phyloP scores from a whole-genome alignment of 2,797 vertebrate genomes.

The Tadarida brasiliensis region DNA sequence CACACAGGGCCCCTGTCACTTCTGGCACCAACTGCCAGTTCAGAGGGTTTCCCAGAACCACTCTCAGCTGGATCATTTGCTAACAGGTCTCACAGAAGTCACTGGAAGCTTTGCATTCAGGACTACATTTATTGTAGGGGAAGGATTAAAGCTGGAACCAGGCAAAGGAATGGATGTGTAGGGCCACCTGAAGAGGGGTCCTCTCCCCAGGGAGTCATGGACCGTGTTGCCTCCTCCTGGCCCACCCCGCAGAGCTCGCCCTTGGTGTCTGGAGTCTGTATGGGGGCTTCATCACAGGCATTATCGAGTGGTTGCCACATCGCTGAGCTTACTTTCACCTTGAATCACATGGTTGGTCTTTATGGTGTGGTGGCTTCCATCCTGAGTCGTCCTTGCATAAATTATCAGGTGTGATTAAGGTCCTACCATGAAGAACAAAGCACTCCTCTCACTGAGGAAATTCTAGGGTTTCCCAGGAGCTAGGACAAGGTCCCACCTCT shows the following conservation, averaged over 20 bases:
- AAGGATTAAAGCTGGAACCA: not conserved
- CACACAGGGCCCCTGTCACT: not conserved
- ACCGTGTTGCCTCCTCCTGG: not conserved
- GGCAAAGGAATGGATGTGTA: not conserved
- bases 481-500: not conserved
- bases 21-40: not conserved
- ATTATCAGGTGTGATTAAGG: not conserved
- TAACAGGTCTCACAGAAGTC: not conserved
- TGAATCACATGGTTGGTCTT: not conserved
- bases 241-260: not conserved
- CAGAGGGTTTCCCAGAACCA: not conserved
- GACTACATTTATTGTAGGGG: not conserved
- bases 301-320: slow-evolving; percentile 47
- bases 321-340: not conserved
- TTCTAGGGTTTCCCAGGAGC: not conserved
- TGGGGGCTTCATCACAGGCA: not conserved
- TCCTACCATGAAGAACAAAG: not conserved
- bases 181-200: not conserved
- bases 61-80: not conserved
- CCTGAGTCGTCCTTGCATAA: not conserved
- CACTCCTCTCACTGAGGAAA: not conserved
- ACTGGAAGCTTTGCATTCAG: not conserved
- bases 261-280: not conserved
- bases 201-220: not conserved
- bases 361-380: not conserved